A percentile compares a stretch with the other conserved stretches of the same genome.
Evolutionary conservation across 2,888 invertebrate species (phyloP).

Genomic region (Nemurella pictetii): DNA sequence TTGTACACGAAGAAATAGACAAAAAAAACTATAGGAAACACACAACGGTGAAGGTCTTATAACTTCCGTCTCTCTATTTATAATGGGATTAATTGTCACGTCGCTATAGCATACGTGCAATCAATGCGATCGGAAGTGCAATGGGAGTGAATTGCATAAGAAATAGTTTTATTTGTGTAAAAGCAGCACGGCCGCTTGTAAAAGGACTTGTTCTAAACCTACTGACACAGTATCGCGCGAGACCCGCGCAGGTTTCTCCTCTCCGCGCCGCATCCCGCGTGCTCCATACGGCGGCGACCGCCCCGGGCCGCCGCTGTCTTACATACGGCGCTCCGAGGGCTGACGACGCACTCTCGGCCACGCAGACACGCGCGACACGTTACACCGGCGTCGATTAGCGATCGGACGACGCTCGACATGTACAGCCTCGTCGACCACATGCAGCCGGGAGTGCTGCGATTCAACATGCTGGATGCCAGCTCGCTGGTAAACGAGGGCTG

Average conservation of each 20-base stretch:
- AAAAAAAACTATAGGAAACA: neutral
- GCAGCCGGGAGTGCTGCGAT: too few species aligned
- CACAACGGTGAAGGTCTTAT: neutral
- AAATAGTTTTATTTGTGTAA: neutral
- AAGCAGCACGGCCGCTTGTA: neutral
- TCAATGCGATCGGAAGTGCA: neutral
- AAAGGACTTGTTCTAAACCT: conserved; percentile 21
- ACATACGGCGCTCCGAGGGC: too few species aligned
- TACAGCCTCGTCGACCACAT: too few species aligned
- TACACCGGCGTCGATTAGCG: neutral
- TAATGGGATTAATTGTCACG: neutral
- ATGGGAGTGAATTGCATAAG: neutral
- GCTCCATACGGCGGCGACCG: conserved; percentile 1
- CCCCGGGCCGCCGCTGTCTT: neutral
- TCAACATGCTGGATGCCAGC: too few species aligned
- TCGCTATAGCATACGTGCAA: neutral
- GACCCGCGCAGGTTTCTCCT: neutral
- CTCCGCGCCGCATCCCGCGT: neutral
- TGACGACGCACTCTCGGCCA: neutral
- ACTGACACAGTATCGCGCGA: conserved; percentile 14
- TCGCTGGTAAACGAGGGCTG: too few species aligned
- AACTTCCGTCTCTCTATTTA: neutral
- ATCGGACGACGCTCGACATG: neutral
- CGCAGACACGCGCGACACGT: neutral
- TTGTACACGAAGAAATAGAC: neutral